Base-by-base conservation (phyloP, 2,113 vertebrate genomes). In the Trochalopteron elliotii region DNA sequence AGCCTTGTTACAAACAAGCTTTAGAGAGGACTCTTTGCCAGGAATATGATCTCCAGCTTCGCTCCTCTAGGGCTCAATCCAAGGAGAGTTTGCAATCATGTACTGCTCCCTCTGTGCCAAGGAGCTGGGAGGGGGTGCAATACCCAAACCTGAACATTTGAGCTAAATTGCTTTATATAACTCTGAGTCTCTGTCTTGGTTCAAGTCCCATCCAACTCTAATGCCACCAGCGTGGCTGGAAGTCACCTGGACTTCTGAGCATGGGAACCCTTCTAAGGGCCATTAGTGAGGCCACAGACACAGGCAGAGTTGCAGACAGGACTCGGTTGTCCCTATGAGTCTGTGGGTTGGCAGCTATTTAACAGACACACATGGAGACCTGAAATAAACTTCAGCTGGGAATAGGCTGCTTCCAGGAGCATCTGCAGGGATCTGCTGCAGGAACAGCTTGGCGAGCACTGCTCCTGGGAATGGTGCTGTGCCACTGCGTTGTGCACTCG, bases 371-470 rank as follows among this genome's bases (percentile, higher is more conserved):
- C 67, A 90, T 22, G 83, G 27, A 93, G 45, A 88, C 83, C 92
- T 59, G 75, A 88, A 93, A 92, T 87, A 88, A 90, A 94, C 89
- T 87, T 77, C 47, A 63, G 22, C 39, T 93, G 89, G 87, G 87
- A 95, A 82, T 15, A 94, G 65, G 69, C 71, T 93, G 80, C 59
- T 93, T 93, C 76, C 72, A 93, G 71, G 42, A 59, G 68, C 94
- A 92, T 87, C 82, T 83, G 79, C 70, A 87, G 82, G 80, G 78
- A 79, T 79, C n/a, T 87, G 88, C 85, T 85, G 37, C 52, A 74
- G 78, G 74, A 96, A 83, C 70, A 95, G 82, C 69, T 91, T 93
- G 92, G 76, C 5, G 0, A 80, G 77, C n/a, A 6, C 52, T 52
- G 77, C 92, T 71, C 65, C 6, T 39, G 74, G 92, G 78, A 90